Conservation (phyloP, 2,888 invertebrate species). For the Dastarcus helophoroides region DNA sequence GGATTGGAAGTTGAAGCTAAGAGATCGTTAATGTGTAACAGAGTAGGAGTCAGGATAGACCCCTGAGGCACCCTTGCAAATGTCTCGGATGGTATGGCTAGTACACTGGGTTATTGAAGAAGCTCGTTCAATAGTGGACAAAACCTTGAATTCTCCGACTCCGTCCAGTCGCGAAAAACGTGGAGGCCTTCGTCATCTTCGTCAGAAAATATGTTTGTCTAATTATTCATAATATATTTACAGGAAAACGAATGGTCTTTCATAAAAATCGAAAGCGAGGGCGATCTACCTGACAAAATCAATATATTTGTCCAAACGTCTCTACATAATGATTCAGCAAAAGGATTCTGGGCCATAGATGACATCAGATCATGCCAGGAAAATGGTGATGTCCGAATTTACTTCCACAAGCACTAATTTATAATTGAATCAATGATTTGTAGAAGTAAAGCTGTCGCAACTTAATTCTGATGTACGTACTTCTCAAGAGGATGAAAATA, state of each 20-base stretch:
- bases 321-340: slow-evolving; percentile 9
- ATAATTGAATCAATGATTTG: slow-evolving; percentile 13
- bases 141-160: too few relatives aligned
- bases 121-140: too few relatives aligned
- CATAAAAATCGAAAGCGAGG: slow-evolving; percentile 25
- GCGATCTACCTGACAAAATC: slow-evolving; percentile 21
- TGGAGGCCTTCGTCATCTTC: too few relatives aligned
- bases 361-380: slow-evolving; percentile 28
- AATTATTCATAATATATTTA: too few relatives aligned
- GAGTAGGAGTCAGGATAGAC: too few relatives aligned
- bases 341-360: slow-evolving; percentile 31
- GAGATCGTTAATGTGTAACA: too few relatives aligned
- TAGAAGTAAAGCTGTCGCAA: slow-evolving; percentile 25
- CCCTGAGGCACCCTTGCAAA: too few relatives aligned
- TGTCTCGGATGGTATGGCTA: too few relatives aligned
- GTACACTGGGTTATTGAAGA: too few relatives aligned
- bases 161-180: too few relatives aligned
- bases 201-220: too few relatives aligned
- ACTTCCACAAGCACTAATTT: slow-evolving; percentile 3
- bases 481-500: slow-evolving; percentile 15
- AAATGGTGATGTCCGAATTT: slow-evolving; percentile 23
- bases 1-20: too few relatives aligned
- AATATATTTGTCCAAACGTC: slow-evolving; percentile 29
- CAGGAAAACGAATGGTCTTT: slow-evolving; percentile 25
- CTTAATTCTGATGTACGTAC: slow-evolving; percentile 18